A percentile compares a stretch with the other conserved stretches of the same genome.
Conservation (phyloP, 2,888 invertebrate genomes). For the Drosophila austrosaltans region DNA sequence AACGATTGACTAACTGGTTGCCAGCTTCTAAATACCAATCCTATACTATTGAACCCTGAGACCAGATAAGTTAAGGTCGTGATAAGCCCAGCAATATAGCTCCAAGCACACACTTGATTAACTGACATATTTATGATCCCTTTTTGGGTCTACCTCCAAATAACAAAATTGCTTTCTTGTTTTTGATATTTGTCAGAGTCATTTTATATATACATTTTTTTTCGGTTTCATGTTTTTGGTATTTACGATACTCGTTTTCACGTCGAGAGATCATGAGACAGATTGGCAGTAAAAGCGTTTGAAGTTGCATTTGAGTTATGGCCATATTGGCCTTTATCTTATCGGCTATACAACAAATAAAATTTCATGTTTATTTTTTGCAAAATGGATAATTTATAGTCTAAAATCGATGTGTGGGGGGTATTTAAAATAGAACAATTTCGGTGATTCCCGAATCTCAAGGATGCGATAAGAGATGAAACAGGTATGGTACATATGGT, state of each 20-base stretch:
- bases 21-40: conserved; percentile 54
- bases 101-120: conserved; percentile 49
- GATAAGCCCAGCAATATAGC: conserved; percentile 50
- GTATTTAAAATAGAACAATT: not conserved
- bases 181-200: conserved; percentile 15
- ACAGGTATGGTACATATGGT: not conserved
- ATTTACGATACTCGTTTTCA: conserved; percentile 43
- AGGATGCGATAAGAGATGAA: conserved; percentile 31
- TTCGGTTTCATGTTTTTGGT: conserved; percentile 4
- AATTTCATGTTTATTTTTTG: not conserved
- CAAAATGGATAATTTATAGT: conserved; percentile 45
- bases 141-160: conserved; percentile 7
- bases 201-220: too few relatives aligned
- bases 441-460: conserved; percentile 25
- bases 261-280: conserved; percentile 54
- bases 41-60: not conserved
- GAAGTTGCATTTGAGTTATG: conserved; percentile 51
- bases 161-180: conserved; percentile 13
- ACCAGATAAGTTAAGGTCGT: conserved; percentile 36
- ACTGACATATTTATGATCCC: conserved; percentile 49
- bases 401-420: conserved; percentile 27
- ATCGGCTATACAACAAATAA: conserved; percentile 24
- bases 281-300: conserved; percentile 46
- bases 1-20: conserved; percentile 26
- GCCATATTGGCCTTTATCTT: conserved; percentile 34